Percentiles rank a stretch among this genome's conserved stretches.
These are phyloP conservation scores for Tiaroga cobitis DNA, from an alignment of 2,797 vertebrate species.

Conservation along the genomic window DNA sequence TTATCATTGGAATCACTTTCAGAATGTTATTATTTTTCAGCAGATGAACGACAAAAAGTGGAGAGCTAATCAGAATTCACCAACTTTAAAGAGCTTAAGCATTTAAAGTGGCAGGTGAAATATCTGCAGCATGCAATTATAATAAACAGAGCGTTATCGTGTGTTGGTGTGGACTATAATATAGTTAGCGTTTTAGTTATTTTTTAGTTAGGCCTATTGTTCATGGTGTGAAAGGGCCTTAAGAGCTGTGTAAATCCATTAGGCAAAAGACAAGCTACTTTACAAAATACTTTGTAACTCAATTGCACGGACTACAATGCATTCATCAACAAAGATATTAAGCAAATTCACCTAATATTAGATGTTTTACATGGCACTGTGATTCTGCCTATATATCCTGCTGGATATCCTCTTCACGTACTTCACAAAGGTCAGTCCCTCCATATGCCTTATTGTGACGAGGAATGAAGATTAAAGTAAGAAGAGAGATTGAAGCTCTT, in stretches of 20 bases:
- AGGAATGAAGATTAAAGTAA: slow-evolving; percentile 32
- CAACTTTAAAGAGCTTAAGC: too few relatives aligned
- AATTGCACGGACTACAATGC: not conserved
- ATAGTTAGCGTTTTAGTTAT: not conserved
- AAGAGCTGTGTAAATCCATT: not conserved
- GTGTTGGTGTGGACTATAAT: not conserved
- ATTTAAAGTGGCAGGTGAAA: not conserved
- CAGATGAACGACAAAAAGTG: not conserved
- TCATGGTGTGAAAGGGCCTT: not conserved
- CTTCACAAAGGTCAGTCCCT: slow-evolving; percentile 35
- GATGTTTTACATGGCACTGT: not conserved
- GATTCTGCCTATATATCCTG: not conserved
- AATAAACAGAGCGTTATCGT: too few relatives aligned
- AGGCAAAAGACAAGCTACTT: not conserved
- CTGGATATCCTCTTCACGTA: not conserved
- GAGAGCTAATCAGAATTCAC: not conserved
- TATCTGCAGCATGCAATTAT: not conserved
- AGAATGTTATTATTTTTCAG: not conserved
- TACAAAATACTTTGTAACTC: not conserved
- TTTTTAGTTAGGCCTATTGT: not conserved
- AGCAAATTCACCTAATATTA: slow-evolving; percentile 11
- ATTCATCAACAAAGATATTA: slow-evolving; percentile 15
- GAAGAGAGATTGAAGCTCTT: slow-evolving; percentile 36
- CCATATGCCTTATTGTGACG: slow-evolving; percentile 16
- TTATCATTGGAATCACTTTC: not conserved